phyloP scores from a whole-genome alignment of 2,888 invertebrate genomes.

The Meliscaeva auricollis region DNA sequence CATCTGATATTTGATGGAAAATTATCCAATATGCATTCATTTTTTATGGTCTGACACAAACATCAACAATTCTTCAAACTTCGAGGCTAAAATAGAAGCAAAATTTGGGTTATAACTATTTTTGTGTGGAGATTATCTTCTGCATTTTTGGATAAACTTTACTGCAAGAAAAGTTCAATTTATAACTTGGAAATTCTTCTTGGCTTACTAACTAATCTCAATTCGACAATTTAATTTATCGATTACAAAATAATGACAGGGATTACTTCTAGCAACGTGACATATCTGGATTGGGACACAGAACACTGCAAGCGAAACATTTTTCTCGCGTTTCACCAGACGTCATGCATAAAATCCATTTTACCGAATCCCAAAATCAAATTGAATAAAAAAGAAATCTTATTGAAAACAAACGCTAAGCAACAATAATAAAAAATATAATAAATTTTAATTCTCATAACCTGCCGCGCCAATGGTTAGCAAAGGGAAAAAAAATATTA shows the following conservation, averaged over 20 bases:
- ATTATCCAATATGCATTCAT: background rate
- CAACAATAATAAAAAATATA: background rate
- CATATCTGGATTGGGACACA: conserved; percentile 56
- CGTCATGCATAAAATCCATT: conserved; percentile 12
- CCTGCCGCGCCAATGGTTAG: conserved; percentile 65
- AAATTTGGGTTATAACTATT: background rate
- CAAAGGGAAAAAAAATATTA: background rate
- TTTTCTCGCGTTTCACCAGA: conserved; percentile 28
- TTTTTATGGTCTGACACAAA: background rate
- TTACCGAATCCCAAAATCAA: background rate
- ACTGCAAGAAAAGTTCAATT: too few species aligned
- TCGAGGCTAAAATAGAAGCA: background rate
- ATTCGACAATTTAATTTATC: conserved; percentile 25
- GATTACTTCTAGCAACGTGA: conserved; percentile 73
- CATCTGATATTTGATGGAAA: background rate
- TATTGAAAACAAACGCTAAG: background rate
- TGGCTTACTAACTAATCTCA: conserved; percentile 5
- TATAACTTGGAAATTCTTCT: background rate
- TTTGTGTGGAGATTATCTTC: background rate
- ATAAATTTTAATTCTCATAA: conserved; percentile 34
- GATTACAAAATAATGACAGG: conserved; percentile 63
- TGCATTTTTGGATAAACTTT: too few species aligned
- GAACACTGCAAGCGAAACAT: conserved; percentile 17
- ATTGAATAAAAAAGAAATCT: background rate
- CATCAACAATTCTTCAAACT: background rate